Evolutionary conservation across 2,113 vertebrate species (phyloP), one percentile per base, ranked within the genome.

Genomic region (Zosterops lateralis): DNA sequence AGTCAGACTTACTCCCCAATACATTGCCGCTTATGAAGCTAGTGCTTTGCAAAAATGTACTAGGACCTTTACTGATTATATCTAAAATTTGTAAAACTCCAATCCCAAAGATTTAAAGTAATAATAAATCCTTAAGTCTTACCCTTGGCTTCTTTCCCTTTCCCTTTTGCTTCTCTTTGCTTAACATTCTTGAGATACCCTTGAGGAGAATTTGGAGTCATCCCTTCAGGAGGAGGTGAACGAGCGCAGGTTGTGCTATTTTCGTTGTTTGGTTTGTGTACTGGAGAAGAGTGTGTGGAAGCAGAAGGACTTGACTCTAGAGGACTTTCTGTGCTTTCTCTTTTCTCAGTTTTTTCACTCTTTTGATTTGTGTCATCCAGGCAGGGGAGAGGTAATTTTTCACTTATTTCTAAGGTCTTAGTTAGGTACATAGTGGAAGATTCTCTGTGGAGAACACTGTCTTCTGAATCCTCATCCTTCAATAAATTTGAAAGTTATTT

Each of bases 141-240:
- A 99, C 98, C 98, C 98, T 98, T 99, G 64, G 87, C 42, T 53
- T 98, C 98, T 97, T 98, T 97, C 79, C 97, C 94, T 96, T 98
- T 99, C 72, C 98, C 98, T 97, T 99, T 99, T 72, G 97, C 96
- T 95, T 99, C 98, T 93, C 96, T 98, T 95, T 98, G 98, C 94
- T 98, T 99, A 48, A 97, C 94, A 47, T 94, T 98, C 68, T 95
- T 98, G 92, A 97, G 94, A 64, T 98, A 96, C 32, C 97, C 98
- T 50, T 97, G 96, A 83, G 98, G 98, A 89, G 98, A 98, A 68
- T 93, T 97, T 75, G 97, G 92, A 60, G 96, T 90, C 80, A 86
- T 79, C 61, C 91, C 87, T 87, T 98, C 98, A 96, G 98, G 98
- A 67, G 96, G 95, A 67, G 97, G 81, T 29, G 98, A 98, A 87